phyloP scores from a whole-genome alignment of 2,113 vertebrate species.

The Turnix velox region DNA sequence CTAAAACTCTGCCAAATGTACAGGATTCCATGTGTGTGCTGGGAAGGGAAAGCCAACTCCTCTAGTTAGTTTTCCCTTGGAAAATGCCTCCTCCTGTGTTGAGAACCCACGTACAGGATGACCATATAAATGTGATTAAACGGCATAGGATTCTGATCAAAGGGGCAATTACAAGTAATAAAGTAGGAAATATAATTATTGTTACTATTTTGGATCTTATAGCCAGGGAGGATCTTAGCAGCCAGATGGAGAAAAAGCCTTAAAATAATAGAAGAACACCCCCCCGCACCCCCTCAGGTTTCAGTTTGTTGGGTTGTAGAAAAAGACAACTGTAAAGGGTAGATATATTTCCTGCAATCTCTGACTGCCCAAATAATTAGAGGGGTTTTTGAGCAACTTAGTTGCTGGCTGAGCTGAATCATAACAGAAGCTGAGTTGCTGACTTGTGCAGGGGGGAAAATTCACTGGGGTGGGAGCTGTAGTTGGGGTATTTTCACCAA shows the following conservation, averaged over 20 bases:
- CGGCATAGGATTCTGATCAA: conserved; percentile 35
- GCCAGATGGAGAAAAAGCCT: not conserved
- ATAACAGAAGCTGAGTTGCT: conserved; percentile 1
- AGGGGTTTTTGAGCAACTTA: not conserved
- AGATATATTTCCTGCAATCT: not conserved
- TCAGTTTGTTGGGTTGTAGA: not conserved
- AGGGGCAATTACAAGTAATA: conserved; percentile 39
- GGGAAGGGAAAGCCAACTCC: conserved; percentile 13
- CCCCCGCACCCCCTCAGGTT: too few relatives aligned
- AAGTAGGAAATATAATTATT: conserved; percentile 55
- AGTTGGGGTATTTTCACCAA: conserved; percentile 56
- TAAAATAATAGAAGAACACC: not conserved
- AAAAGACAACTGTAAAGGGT: not conserved
- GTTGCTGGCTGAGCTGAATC: not conserved
- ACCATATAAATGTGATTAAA: conserved; percentile 52
- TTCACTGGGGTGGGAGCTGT: not conserved
- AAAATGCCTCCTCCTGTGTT: not conserved
- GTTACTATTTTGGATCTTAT: conserved; percentile 22
- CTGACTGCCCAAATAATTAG: not conserved
- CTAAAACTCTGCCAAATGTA: conserved; percentile 41
- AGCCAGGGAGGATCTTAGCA: not conserved
- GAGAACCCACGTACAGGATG: not conserved
- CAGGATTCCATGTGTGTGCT: not conserved
- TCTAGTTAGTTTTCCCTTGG: not conserved
- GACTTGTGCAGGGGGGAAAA: not conserved